Percentiles rank a stretch among this genome's conserved stretches.
Conservation (phyloP, 2,888 invertebrate genomes). For the Herminia tarsipennalis region DNA sequence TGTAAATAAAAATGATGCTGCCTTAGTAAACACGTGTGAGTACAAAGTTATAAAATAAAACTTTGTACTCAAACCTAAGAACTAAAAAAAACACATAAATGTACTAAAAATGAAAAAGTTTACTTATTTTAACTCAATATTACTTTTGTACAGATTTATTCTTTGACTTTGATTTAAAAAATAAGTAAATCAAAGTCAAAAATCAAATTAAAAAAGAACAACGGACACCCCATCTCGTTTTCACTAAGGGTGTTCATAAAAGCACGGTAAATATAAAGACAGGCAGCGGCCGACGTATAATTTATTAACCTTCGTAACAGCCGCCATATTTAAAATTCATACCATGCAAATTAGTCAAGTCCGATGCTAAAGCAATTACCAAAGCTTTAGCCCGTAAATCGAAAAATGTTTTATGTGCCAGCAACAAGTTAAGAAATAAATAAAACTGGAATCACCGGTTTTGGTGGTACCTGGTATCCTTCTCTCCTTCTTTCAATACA, state of each 20-base stretch:
- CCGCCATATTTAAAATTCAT: conserved; percentile 69
- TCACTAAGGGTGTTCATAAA: conserved; percentile 26
- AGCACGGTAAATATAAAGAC: conserved; percentile 52
- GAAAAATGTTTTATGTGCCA: conserved; percentile 75
- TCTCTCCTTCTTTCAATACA: conserved; percentile 45
- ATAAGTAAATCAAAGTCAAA: too few species aligned
- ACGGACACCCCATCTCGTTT: conserved; percentile 17
- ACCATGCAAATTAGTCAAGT: conserved; percentile 71
- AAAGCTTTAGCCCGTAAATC: conserved; percentile 65
- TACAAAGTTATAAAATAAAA: too few species aligned
- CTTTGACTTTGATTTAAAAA: too few species aligned
- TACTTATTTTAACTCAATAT: too few species aligned
- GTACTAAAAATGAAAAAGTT: too few species aligned
- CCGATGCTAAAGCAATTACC: conserved; percentile 65
- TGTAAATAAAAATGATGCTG: too few species aligned
- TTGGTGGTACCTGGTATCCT: conserved; percentile 42
- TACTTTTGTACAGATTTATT: too few species aligned
- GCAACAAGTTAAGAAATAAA: conserved; percentile 83
- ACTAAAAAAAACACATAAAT: too few species aligned
- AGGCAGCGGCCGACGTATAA: conserved; percentile 53
- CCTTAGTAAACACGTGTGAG: too few species aligned
- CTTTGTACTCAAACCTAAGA: not conserved
- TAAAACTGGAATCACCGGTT: conserved; percentile 72
- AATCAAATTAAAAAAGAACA: not conserved
- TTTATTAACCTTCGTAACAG: conserved; percentile 50